A percentile compares a stretch with the other conserved stretches of the same genome.
Evolutionary conservation across 92 coral and sea anemone species (phyloP).

Genomic region (Epizoanthus fatuus): DNA sequence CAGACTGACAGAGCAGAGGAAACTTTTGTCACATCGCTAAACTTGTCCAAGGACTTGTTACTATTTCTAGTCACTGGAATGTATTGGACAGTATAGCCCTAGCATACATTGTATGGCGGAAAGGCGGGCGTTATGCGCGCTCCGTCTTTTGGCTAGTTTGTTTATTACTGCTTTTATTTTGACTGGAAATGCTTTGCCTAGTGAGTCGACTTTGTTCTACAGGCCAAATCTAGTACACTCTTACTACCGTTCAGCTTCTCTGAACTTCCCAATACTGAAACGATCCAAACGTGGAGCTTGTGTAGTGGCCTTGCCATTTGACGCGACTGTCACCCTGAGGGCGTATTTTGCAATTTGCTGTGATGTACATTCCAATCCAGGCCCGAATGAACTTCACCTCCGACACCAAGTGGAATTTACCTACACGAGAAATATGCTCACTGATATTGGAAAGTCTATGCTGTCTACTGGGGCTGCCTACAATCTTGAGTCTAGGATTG

Average conservation of each 20-base stretch:
- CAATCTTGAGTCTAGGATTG: slow-evolving; percentile 7
- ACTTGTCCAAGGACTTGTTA: too few species aligned
- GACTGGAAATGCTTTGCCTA: slow-evolving; percentile 14
- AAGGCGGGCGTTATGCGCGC: background rate
- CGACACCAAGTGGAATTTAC: slow-evolving; percentile 9
- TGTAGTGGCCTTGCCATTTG: slow-evolving; percentile 13
- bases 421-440: slow-evolving; percentile 9
- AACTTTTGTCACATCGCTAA: too few species aligned
- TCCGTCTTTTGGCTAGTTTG: background rate
- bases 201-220: background rate
- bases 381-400: background rate
- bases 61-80: too few species aligned
- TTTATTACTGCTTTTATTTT: slow-evolving; percentile 1
- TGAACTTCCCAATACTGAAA: slow-evolving; percentile 1
- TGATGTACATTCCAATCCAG: slow-evolving; percentile 10
- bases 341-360: slow-evolving; percentile 7
- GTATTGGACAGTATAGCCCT: too few species aligned
- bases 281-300: slow-evolving; percentile 6
- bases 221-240: background rate
- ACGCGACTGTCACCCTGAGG: background rate
- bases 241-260: background rate
- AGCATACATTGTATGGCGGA: too few species aligned
- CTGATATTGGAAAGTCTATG: slow-evolving; percentile 18
- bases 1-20: too few species aligned
- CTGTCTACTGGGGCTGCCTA: background rate